Evolutionary conservation across 2,797 vertebrate species (phyloP).

Genomic region (Steatocranus sp.): DNA sequence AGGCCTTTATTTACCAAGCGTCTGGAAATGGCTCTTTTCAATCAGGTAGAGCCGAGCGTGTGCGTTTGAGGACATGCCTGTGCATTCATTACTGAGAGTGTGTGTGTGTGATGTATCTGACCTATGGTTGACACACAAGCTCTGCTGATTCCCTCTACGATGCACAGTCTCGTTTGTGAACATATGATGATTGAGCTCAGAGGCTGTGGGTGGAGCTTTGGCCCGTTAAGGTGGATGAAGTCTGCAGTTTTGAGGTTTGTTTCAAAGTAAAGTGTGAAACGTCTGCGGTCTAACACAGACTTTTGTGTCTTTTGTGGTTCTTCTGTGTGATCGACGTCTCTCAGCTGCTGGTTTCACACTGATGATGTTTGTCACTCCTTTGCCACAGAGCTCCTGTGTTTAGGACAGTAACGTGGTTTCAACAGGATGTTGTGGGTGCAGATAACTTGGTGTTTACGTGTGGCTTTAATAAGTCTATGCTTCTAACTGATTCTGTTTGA

Average conservation of each 20-base stretch:
- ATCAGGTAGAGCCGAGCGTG: neutral
- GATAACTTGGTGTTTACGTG: neutral
- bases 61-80: neutral
- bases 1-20: neutral
- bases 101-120: conserved; percentile 4
- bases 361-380: neutral
- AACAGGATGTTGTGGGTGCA: neutral
- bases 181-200: neutral
- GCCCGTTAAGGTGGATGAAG: neutral
- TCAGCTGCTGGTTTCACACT: neutral
- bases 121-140: conserved; percentile 12
- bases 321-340: neutral
- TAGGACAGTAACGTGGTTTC: neutral
- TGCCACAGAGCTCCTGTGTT: neutral
- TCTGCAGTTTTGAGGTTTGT: neutral
- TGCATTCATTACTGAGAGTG: neutral
- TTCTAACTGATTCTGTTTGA: neutral
- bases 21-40: neutral
- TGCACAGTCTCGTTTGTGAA: neutral
- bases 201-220: neutral
- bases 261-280: neutral
- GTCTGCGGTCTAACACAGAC: accelerated
- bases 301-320: neutral
- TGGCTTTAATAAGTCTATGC: accelerated
- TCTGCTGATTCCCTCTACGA: neutral